Evolutionary conservation across 2,888 invertebrate genomes (phyloP).

Genomic region (Willowsia nigromaculata): DNA sequence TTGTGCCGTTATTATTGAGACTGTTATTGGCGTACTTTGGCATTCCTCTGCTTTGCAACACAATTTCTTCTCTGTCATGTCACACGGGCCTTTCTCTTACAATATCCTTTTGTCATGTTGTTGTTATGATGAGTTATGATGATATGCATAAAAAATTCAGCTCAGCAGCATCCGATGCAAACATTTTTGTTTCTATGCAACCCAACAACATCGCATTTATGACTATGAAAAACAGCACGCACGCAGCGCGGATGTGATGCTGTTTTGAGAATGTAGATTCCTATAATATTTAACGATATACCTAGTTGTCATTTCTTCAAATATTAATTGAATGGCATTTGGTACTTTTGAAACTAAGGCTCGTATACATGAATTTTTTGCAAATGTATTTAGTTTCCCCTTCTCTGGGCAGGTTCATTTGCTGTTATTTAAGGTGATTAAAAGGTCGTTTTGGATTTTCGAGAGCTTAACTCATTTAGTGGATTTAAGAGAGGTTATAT

Average conservation of each 20-base stretch:
- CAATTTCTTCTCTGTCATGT: not conserved
- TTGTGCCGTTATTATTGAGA: not conserved
- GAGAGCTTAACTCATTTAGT: not conserved
- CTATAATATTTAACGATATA: too few species aligned
- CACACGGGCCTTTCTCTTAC: not conserved
- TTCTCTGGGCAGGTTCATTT: not conserved
- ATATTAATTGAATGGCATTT: too few species aligned
- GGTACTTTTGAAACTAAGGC: too few species aligned
- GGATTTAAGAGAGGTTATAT: not conserved
- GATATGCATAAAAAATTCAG: not conserved
- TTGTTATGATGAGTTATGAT: not conserved
- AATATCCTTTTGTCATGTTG: slow-evolving; percentile 14
- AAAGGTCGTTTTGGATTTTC: not conserved
- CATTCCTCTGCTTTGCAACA: slow-evolving; percentile 2
- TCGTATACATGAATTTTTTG: not conserved
- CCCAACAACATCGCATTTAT: too few species aligned
- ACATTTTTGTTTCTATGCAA: too few species aligned
- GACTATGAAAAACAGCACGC: too few species aligned
- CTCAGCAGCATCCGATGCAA: not conserved
- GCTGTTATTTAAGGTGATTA: not conserved
- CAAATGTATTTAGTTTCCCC: not conserved
- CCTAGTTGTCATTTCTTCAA: too few species aligned
- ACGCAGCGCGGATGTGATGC: too few species aligned
- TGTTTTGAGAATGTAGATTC: too few species aligned
- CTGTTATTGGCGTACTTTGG: slow-evolving; percentile 7